Evolutionary conservation across 2,888 invertebrate genomes (phyloP).

Genomic region (Meandrusa payeni): DNA sequence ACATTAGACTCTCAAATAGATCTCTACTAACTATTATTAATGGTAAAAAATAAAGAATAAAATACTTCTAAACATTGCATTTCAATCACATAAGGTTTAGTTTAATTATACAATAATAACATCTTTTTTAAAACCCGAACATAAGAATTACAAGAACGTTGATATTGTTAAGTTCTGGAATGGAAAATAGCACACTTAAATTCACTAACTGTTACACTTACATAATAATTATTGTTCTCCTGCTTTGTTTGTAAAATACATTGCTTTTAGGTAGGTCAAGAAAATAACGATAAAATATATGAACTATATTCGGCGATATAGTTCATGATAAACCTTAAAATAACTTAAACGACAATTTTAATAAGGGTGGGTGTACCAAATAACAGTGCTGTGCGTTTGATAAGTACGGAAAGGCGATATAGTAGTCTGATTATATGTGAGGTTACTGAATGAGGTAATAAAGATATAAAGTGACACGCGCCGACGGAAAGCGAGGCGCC

Average conservation of each 20-base stretch:
- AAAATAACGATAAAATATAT: conserved; percentile 78
- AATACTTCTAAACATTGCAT: conserved; percentile 82
- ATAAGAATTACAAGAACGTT: conserved; percentile 78
- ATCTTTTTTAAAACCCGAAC: conserved; percentile 77
- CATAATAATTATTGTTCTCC: conserved; percentile 80
- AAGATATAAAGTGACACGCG: conserved; percentile 51
- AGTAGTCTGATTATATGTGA: conserved; percentile 62
- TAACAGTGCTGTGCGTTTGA: conserved; percentile 72
- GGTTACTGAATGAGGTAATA: conserved; percentile 74
- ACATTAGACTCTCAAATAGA: conserved; percentile 81
- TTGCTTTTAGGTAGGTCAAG: conserved; percentile 77
- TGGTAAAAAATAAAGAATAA: conserved; percentile 81
- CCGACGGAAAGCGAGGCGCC: conserved; percentile 29
- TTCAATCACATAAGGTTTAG: conserved; percentile 81
- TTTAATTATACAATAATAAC: conserved; percentile 79
- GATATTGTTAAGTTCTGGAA: conserved; percentile 80
- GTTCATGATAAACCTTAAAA: conserved; percentile 65
- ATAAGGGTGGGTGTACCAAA: conserved; percentile 68
- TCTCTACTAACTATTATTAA: conserved; percentile 81
- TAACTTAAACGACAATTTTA: conserved; percentile 63
- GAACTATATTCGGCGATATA: conserved; percentile 72
- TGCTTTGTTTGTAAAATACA: conserved; percentile 79
- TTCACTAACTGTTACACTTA: conserved; percentile 81
- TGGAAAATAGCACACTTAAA: conserved; percentile 81
- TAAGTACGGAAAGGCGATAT: conserved; percentile 67